Base-by-base conservation (phyloP, 2,113 vertebrate genomes). In the Zingel zingel region DNA sequence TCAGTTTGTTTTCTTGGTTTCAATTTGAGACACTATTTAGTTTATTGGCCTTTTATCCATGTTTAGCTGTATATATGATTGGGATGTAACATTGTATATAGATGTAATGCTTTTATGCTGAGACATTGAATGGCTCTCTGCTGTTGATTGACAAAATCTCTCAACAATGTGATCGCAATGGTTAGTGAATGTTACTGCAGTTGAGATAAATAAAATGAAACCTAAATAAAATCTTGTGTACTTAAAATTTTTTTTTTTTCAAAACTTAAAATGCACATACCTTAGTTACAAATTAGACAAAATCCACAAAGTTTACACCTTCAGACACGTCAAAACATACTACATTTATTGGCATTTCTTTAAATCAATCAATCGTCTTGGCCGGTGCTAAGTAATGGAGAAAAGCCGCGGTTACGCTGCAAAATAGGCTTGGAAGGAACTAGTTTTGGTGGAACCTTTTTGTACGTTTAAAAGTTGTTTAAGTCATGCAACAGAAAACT, bases 61-160 rank as follows among this genome's bases (percentile, higher is more conserved):
- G 15, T 70, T 78, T 85, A 51, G 81, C 64, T 82, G 82, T 92
- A 86, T 69, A 89, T 85, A 91, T 65, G 64, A 82, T 16, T 68
- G 61, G 68, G 23, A 58, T 72, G 36, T 67, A 70, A 85, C 62
- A 74, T 81, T 94, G 93, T 95, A 92, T 87, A 94, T 92, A 93
- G 64, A 78, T 94, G 90, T 94, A n/a, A 78, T 56, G 89, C 86
- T 89, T 90, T 83, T 90, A 88, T 75, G 54, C 83, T 80, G 71
- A 69, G 33, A 71, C 64, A 33, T 76, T 58, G 54, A 82, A 75
- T 63, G 66, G 58, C 75, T 83, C 23, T 77, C 77, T 74, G 63
- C 73, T 81, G 79, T 90, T 74, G 74, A 69, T 48, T 66, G 66
- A 79, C 11, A 9, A 66, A 57, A 64, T 70, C 73, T 79, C 25